These are phyloP conservation scores for Zosterops lateralis DNA, from an alignment of 2,113 vertebrate genomes.

Conservation along the genomic window DNA sequence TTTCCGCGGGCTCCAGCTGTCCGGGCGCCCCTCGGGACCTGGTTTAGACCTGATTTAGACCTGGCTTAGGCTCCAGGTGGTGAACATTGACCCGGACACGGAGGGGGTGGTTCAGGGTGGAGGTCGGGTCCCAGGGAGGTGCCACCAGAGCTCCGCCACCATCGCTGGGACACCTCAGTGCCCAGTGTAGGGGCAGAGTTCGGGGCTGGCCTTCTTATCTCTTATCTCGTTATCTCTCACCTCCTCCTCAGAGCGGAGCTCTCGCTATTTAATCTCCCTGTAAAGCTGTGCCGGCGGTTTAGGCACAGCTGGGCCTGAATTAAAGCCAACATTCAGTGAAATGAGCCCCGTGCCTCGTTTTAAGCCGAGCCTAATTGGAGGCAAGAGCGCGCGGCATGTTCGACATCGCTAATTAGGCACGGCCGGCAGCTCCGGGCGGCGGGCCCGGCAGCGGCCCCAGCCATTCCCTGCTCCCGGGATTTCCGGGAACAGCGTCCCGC, in stretches of 20 bases:
- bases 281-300: neutral
- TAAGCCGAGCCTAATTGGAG: neutral
- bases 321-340: neutral
- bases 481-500: rapidly evolving
- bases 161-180: rapidly evolving
- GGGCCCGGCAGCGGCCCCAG: rapidly evolving
- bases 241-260: neutral
- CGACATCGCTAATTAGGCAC: neutral
- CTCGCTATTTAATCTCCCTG: neutral
- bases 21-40: neutral
- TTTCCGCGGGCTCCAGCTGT: neutral
- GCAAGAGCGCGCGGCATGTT: neutral
- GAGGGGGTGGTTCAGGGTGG: neutral
- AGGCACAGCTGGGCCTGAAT: neutral
- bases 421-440: neutral
- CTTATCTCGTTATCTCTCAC: neutral
- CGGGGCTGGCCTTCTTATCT: neutral
- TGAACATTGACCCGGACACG: neutral
- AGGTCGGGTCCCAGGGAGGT: neutral
- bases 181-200: rapidly evolving
- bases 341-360: neutral
- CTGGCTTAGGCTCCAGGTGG: neutral
- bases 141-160: neutral
- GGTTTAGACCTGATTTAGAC: neutral
- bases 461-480: neutral